Conservation (phyloP, 2,113 vertebrate species). For the Pongo pygmaeus region DNA sequence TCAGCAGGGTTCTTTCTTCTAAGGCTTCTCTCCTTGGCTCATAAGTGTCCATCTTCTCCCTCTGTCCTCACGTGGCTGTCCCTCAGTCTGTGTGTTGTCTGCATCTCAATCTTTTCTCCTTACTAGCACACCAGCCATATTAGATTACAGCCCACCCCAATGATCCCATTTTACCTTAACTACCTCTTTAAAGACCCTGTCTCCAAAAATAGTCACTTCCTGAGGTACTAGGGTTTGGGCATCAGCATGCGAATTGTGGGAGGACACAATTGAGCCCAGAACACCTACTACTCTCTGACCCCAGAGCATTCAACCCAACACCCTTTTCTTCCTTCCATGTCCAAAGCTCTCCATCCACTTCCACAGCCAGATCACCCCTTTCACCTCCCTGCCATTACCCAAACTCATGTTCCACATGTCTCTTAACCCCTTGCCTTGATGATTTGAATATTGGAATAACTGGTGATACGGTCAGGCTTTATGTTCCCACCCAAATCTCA, state of each 20-base stretch:
- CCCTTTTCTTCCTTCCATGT: background rate
- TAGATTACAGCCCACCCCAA: background rate
- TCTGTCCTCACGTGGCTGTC: background rate
- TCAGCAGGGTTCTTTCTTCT: background rate
- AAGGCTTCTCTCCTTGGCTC: background rate
- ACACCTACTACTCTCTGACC: background rate
- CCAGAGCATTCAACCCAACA: background rate
- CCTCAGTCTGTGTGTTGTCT: no score
- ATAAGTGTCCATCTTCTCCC: no score
- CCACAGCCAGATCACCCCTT: background rate
- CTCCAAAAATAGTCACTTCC: background rate
- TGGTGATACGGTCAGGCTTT: no score
- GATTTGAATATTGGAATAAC: background rate
- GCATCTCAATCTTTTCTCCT: background rate
- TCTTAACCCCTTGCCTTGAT: background rate
- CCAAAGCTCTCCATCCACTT: background rate
- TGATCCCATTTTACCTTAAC: background rate
- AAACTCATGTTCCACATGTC: no score
- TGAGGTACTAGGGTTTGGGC: background rate
- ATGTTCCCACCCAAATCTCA: no score
- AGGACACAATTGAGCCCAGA: background rate
- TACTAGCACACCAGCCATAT: background rate
- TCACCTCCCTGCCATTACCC: background rate
- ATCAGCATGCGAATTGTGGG: background rate
- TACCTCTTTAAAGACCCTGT: background rate